A percentile compares a stretch with the other conserved stretches of the same genome.
These are phyloP conservation scores for Odontamblyopus rebecca DNA, from an alignment of 2,797 vertebrate genomes.

Conservation along the genomic window DNA sequence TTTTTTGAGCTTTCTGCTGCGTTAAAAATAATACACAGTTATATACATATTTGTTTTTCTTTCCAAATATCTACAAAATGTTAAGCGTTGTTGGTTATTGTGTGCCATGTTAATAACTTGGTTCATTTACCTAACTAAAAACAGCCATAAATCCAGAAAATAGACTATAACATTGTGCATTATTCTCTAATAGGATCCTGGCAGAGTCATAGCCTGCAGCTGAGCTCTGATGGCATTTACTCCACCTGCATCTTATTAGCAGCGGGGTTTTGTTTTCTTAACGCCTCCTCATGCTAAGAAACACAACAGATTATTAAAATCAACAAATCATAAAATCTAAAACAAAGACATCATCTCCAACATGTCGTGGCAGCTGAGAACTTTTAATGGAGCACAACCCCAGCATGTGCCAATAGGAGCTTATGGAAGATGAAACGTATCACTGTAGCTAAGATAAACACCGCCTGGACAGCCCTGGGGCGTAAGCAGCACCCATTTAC, in stretches of 20 bases:
- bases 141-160: slow-evolving; percentile 29
- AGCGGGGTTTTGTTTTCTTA: slow-evolving; percentile 29
- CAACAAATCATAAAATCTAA: slow-evolving; percentile 63
- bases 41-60: background rate
- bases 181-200: slow-evolving; percentile 32
- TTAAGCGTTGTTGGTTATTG: slow-evolving; percentile 9
- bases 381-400: slow-evolving; percentile 52
- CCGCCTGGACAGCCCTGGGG: slow-evolving; percentile 42
- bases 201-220: slow-evolving; percentile 22
- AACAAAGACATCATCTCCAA: slow-evolving; percentile 39
- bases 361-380: slow-evolving; percentile 46
- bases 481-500: slow-evolving; percentile 46
- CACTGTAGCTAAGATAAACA: slow-evolving; percentile 50
- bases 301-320: slow-evolving; percentile 66
- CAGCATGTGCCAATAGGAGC: slow-evolving; percentile 34
- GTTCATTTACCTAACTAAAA: slow-evolving; percentile 20
- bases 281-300: slow-evolving; percentile 36
- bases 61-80: background rate
- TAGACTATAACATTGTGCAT: background rate
- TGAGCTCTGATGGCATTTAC: slow-evolving; percentile 54
- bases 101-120: slow-evolving; percentile 23
- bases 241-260: slow-evolving; percentile 62
- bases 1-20: background rate
- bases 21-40: background rate
- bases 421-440: slow-evolving; percentile 45